phyloP scores from a whole-genome alignment of 2,113 vertebrate genomes.

The Gallinago jamesoni region DNA sequence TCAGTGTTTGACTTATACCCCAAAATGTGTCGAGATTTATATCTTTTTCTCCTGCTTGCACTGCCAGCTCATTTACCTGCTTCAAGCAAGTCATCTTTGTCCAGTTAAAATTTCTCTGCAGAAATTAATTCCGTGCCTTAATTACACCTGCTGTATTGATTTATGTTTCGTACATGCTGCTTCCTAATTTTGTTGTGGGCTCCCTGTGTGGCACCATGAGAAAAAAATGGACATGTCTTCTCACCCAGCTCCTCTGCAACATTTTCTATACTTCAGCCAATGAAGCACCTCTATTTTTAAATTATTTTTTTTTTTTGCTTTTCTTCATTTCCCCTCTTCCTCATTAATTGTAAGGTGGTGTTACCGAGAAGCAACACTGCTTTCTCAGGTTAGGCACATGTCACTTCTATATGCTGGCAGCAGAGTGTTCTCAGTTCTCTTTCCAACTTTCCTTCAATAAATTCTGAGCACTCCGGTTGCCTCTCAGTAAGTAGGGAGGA shows the following conservation, averaged over 20 bases:
- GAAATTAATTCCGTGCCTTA: background rate
- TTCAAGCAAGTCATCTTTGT: background rate
- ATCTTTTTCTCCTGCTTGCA: background rate
- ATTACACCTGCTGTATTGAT: background rate
- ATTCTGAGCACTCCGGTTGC: background rate
- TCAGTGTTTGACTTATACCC: background rate
- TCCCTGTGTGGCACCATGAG: background rate
- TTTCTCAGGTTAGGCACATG: background rate
- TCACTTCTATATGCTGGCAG: background rate
- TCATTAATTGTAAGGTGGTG: background rate
- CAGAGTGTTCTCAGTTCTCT: background rate
- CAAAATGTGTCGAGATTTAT: background rate
- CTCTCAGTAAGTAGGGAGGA: background rate
- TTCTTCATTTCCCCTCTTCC: background rate
- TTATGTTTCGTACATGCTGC: background rate
- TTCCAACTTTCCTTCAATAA: background rate
- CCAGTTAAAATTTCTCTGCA: background rate
- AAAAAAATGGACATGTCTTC: background rate
- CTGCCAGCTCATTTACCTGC: background rate
- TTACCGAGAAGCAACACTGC: background rate
- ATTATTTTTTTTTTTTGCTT: background rate
- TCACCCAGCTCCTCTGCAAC: background rate
- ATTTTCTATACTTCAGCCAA: background rate
- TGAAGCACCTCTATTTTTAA: background rate
- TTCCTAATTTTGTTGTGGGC: background rate